Evolutionary conservation across 2,888 invertebrate genomes (phyloP).

Genomic region (Ichneumoninae sp.): DNA sequence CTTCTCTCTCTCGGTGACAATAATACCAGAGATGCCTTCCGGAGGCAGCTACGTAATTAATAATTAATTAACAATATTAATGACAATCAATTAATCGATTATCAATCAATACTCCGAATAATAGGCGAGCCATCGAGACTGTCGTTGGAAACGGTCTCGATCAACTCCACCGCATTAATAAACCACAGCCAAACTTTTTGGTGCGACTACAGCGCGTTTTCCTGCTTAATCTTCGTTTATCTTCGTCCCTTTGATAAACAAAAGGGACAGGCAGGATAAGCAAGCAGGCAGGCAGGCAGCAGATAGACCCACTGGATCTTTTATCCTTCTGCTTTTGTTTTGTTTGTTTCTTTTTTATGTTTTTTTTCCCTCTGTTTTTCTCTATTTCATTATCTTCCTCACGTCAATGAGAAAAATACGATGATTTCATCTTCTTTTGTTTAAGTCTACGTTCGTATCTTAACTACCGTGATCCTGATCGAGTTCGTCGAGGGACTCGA

Average conservation of each 20-base stretch:
- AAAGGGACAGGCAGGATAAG: constrained; percentile 66
- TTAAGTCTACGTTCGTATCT: constrained; percentile 30
- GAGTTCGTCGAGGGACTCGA: constrained; percentile 88
- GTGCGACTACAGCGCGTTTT: constrained; percentile 75
- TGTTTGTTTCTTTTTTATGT: constrained; percentile 26
- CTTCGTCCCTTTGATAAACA: constrained; percentile 51
- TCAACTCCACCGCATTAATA: constrained; percentile 61
- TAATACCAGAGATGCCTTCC: constrained; percentile 24
- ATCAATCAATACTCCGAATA: constrained; percentile 26
- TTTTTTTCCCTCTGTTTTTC: constrained; percentile 56
- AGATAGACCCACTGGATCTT: constrained; percentile 51
- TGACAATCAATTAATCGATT: constrained; percentile 17
- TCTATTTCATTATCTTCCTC: constrained; percentile 47
- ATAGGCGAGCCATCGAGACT: neutral
- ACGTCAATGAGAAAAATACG: constrained; percentile 39
- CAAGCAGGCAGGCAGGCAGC: constrained; percentile 62
- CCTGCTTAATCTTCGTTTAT: constrained; percentile 56
- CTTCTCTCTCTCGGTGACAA: constrained; percentile 65
- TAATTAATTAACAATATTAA: constrained; percentile 29
- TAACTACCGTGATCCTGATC: constrained; percentile 85
- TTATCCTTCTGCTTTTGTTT: constrained; percentile 57
- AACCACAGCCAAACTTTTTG: constrained; percentile 77
- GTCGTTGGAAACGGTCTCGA: constrained; percentile 19
- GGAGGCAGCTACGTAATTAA: constrained; percentile 27
- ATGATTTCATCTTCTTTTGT: constrained; percentile 16